These are phyloP conservation scores for Dolomedes plantarius DNA, from an alignment of 2,888 invertebrate genomes.

Conservation along the genomic window DNA sequence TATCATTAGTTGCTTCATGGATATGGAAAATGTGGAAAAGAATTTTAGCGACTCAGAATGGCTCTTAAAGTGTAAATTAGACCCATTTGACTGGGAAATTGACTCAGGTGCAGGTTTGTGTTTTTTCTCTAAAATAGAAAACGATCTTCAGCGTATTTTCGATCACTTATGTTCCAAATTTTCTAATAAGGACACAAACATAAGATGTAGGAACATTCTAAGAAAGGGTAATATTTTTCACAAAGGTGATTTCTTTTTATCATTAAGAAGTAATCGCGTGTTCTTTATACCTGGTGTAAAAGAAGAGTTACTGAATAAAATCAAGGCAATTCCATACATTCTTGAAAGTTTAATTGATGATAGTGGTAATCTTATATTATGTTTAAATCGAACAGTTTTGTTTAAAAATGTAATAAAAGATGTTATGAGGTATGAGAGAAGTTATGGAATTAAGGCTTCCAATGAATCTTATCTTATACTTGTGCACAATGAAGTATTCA, in stretches of 20 bases:
- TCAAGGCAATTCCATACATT: constrained; percentile 24
- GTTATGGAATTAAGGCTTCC: constrained; percentile 33
- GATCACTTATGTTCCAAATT: background rate
- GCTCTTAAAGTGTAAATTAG: too few relatives aligned
- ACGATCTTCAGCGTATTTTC: constrained; percentile 41
- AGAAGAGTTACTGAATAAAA: constrained; percentile 20
- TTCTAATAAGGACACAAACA: background rate
- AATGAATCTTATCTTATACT: constrained; percentile 32
- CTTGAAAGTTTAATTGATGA: constrained; percentile 22
- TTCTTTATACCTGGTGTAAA: background rate
- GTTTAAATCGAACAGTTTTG: constrained; percentile 20
- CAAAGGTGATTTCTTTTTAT: constrained; percentile 46
- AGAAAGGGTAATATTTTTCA: constrained; percentile 39
- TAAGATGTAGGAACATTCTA: constrained; percentile 19
- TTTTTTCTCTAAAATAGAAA: constrained; percentile 41
- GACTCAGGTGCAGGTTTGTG: too few relatives aligned
- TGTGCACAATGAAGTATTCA: background rate
- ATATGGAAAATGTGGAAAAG: too few relatives aligned
- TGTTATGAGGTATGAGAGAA: background rate
- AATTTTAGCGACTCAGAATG: too few relatives aligned
- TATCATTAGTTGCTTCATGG: too few relatives aligned
- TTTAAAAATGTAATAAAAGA: constrained; percentile 21
- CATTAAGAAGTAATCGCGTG: constrained; percentile 21
- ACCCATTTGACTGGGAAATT: too few relatives aligned
- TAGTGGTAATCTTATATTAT: constrained; percentile 30